A percentile compares a stretch with the other conserved stretches of the same genome.
These are phyloP conservation scores for Eidolon helvum DNA, from an alignment of 2,113 vertebrate species.

Conservation along the genomic window DNA sequence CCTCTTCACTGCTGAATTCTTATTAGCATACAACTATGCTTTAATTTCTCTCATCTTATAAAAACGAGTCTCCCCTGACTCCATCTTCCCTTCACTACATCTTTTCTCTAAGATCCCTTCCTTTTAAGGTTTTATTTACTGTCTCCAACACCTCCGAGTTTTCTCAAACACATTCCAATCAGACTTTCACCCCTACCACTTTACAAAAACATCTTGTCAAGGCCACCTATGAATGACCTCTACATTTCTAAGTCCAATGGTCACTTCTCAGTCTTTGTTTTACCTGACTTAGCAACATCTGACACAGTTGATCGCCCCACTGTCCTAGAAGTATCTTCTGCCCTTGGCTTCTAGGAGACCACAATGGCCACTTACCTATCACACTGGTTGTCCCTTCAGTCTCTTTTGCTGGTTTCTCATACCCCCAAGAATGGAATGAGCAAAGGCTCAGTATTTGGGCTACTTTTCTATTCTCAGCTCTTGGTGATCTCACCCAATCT, in stretches of 20 bases:
- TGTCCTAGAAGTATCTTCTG: background rate
- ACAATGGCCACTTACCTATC: background rate
- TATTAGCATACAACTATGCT: background rate
- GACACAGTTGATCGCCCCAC: background rate
- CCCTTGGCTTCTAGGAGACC: background rate
- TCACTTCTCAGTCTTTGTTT: background rate
- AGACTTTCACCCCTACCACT: background rate
- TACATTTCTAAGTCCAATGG: background rate
- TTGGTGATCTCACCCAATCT: background rate
- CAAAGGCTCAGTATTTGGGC: background rate
- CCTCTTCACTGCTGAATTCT: background rate
- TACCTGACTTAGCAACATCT: background rate
- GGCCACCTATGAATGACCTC: background rate
- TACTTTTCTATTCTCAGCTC: background rate
- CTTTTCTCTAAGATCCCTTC: background rate
- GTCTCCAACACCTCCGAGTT: background rate
- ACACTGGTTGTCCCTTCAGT: background rate
- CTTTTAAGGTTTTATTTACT: background rate
- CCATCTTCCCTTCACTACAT: background rate
- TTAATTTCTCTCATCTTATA: background rate
- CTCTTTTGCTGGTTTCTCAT: background rate
- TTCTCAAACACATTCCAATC: background rate
- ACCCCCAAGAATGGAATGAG: background rate
- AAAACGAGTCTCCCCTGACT: background rate
- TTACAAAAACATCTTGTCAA: background rate